Evolutionary conservation across 2,888 invertebrate species (phyloP), one percentile per base, ranked within the genome.

Genomic region (Hemistola chrysoprasaria): DNA sequence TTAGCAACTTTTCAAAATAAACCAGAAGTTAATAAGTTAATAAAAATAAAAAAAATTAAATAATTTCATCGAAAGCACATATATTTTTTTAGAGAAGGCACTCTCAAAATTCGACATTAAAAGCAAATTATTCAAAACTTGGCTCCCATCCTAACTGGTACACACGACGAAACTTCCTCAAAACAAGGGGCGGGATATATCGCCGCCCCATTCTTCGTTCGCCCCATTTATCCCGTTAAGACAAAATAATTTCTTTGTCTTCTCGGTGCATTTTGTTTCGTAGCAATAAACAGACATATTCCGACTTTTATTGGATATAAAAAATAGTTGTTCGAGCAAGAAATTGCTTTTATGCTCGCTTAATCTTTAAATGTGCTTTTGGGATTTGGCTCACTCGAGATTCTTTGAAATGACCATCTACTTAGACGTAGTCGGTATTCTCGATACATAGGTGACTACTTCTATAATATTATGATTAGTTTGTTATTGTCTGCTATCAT

Each of bases 171-270:
- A 68, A 59, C 65, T 66, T 61, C 54, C 56, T 55, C 55, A 47
- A 56, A 66, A 66, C 62, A 64, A 61, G 63, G 53, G 47, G 48
- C 47, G 51, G 31, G 56, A 56, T 62, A 59, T 61, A 67, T 65
- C 57, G 61, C 44, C 40, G 56, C 55, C 56, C 51, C 33, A 24
- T 37, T 33, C 37, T 25, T 56, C 59, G 61, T 59, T 62, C 64
- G 77, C 59, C 59, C 71, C 78, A 78, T 78, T 75, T 75, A 66
- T 69, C 69, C 59, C 53, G 70, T 75, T 76, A 75, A 71, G 69
- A 71, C 65, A 70, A 72, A 71, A 73, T 74, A 70, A 76, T 67
- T 73, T 57, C 59, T 57, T 53, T 56, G 48, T 62, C 54, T 58
- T 57, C 53, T 56, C 50, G 44, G 50, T 53, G 51, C 53, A 48